Base-by-base conservation (phyloP, 35 echinoderm and acorn worm species). In the Acanthaster planci region DNA sequence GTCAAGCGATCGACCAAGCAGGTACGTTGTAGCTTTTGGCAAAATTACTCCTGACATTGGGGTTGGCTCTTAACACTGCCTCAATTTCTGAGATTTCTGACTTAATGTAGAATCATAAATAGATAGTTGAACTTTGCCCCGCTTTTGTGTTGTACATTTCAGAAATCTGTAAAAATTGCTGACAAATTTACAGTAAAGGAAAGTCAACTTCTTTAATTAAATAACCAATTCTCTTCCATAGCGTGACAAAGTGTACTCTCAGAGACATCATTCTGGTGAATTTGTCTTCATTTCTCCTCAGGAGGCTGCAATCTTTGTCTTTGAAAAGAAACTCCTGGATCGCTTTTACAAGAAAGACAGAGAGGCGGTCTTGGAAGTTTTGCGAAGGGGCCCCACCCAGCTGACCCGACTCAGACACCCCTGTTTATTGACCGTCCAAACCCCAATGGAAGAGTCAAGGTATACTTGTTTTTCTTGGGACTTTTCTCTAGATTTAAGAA, bases 361-460 rank as follows among this genome's bases (percentile, higher is more conserved):
- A 16, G 95, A 97, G 0, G 19, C 34, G 22, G 40, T 97, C 2
- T 83, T 97, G 59, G 88, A 97, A 40, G 77, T 87, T 4, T 52
- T 93, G 59, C 80, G 85, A 67, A 90, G 84, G 77, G 95, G 95
- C 22, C 84, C 80, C 4, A 93, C 91, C 2, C 92, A 91, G 60
- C 77, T 97, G 16, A 97, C 95, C 27, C 76, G 86, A 12, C 88
- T 97, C 47, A 67, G 95, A 12, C 95, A 97, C 86, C 95, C 95
- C 15, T 90, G 92, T 82, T 39, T 97, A 17, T 81, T 97, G 23
- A 89, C 86, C 29, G 88, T 97, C 10, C 91, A 97, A 60, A 92
- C 93, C 82, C 91, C 95, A 39, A 47, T 97, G 52, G 95, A 97
- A 59, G 95, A 97, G 68, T 92, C 91, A 27, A 93, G 95, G 95